Percentiles rank a stretch among this genome's conserved stretches.
Evolutionary conservation across 1,140 invertebrate genomes (phyloP).

Genomic region (Drosophila kepulauana): DNA sequence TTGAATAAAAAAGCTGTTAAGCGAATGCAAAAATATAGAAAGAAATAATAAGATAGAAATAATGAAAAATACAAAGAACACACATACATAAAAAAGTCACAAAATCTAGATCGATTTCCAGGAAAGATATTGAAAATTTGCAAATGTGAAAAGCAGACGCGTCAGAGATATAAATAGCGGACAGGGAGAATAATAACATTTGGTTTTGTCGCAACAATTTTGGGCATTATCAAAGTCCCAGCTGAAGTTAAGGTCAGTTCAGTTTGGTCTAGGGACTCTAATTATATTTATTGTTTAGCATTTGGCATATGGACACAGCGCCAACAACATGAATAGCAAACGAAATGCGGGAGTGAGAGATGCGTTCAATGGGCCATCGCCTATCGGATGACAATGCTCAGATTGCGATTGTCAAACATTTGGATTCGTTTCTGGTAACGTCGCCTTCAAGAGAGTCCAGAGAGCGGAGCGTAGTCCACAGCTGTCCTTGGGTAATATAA

Average conservation of each 20-base stretch:
- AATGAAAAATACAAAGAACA: too few species aligned
- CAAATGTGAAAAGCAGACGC: too few species aligned
- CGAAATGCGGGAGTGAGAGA: constrained; percentile 1
- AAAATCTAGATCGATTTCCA: too few species aligned
- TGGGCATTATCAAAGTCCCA: neutral
- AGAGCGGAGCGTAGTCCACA: neutral
- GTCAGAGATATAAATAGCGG: too few species aligned
- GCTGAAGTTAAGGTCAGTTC: neutral
- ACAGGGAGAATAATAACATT: too few species aligned
- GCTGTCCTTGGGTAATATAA: constrained; percentile 60
- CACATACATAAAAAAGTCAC: too few species aligned
- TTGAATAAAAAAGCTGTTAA: too few species aligned
- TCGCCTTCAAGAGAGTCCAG: too few species aligned
- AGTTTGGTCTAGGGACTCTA: neutral
- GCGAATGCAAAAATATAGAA: neutral
- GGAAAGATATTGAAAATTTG: too few species aligned
- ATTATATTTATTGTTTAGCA: constrained; percentile 19
- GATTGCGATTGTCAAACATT: constrained; percentile 45
- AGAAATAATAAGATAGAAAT: neutral
- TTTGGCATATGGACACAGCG: constrained; percentile 21
- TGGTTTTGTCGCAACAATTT: neutral
- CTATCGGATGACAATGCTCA: constrained; percentile 42
- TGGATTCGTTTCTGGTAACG: constrained; percentile 11
- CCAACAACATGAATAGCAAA: neutral
- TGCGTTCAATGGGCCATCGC: constrained; percentile 14